Conservation (phyloP, 2,888 invertebrate species). For the Scelioninae gen. 1 region DNA sequence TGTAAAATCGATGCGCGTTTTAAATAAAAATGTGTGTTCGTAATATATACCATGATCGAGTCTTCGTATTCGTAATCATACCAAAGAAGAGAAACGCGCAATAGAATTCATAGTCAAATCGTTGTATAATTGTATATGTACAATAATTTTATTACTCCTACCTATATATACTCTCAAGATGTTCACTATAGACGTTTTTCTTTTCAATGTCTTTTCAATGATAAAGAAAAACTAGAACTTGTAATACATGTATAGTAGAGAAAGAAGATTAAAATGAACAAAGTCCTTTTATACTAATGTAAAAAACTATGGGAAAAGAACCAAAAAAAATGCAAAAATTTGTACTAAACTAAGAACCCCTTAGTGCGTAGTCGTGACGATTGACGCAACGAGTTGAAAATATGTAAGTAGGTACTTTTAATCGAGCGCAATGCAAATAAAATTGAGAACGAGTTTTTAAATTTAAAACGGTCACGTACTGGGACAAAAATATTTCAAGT, state of each 20-base stretch:
- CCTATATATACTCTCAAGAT: slow-evolving; percentile 63
- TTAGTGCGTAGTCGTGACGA: slow-evolving; percentile 55
- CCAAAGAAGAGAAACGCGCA: slow-evolving; percentile 37
- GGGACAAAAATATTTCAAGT: slow-evolving; percentile 5
- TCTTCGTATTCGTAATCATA: slow-evolving; percentile 50
- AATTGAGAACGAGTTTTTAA: slow-evolving; percentile 45
- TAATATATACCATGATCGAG: slow-evolving; percentile 57
- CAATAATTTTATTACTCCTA: slow-evolving; percentile 69
- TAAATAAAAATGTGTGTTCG: slow-evolving; percentile 50
- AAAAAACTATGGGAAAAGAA: slow-evolving; percentile 48
- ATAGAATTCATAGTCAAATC: slow-evolving; percentile 62
- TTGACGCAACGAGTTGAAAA: slow-evolving; percentile 61
- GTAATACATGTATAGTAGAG: slow-evolving; percentile 68
- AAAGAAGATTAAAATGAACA: slow-evolving; percentile 40
- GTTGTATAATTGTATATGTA: slow-evolving; percentile 69
- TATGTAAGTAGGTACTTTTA: slow-evolving; percentile 65
- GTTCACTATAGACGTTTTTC: slow-evolving; percentile 63
- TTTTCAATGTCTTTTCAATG: slow-evolving; percentile 65
- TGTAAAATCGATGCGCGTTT: slow-evolving; percentile 25
- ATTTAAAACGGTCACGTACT: slow-evolving; percentile 8
- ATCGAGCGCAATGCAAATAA: slow-evolving; percentile 39
- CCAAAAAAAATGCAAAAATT: slow-evolving; percentile 53
- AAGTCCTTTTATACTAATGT: slow-evolving; percentile 70
- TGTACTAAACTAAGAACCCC: slow-evolving; percentile 63
- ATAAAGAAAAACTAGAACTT: slow-evolving; percentile 62